These are phyloP conservation scores for Drosophila siamana DNA, from an alignment of 2,888 invertebrate genomes.

Conservation along the genomic window DNA sequence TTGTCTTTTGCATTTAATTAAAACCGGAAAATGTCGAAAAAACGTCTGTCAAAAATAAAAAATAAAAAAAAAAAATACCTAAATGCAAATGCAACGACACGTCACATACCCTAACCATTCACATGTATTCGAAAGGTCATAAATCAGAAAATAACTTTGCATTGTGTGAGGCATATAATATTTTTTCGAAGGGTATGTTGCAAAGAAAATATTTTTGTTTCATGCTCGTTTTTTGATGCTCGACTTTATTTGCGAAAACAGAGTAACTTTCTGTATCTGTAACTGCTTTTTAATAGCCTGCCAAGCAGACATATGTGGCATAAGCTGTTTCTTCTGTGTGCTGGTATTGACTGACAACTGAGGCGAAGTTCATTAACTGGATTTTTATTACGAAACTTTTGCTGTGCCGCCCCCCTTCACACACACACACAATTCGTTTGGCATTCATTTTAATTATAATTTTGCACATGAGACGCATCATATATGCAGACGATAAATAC, in stretches of 20 bases:
- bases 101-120: not conserved
- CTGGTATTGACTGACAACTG: conserved; percentile 34
- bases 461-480: conserved; percentile 21
- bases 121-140: not conserved
- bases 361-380: conserved; percentile 55
- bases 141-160: not conserved
- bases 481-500: too few species aligned
- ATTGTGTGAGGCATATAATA: not conserved
- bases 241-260: conserved; percentile 2
- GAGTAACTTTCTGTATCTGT: conserved; percentile 6
- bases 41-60: not conserved
- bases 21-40: conserved; percentile 19
- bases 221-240: not conserved
- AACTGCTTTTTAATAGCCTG: conserved; percentile 17
- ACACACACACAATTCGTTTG: conserved; percentile 45
- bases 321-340: not conserved
- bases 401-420: too few species aligned
- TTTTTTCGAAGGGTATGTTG: conserved; percentile 2
- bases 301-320: not conserved
- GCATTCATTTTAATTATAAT: conserved; percentile 56
- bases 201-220: conserved; percentile 6
- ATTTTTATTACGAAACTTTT: conserved; percentile 67
- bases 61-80: not conserved
- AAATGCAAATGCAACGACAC: not conserved
- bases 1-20: conserved; percentile 22